Conservation (phyloP, 2,888 invertebrate species). For the Macrosoma leucophasiata region DNA sequence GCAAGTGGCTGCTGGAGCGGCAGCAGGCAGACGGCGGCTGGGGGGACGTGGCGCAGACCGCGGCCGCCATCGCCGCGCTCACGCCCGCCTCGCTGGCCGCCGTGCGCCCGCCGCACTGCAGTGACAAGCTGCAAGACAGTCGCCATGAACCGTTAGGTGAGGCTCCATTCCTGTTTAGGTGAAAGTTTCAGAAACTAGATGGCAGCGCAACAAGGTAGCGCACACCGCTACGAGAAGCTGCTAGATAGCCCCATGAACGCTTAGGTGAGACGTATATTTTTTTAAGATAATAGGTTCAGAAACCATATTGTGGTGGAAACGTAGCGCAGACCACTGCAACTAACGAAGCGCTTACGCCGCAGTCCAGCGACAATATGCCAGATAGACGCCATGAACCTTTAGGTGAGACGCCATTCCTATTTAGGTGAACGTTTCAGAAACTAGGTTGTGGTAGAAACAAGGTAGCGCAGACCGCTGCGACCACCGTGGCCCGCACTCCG, state of each 20-base stretch:
- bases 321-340: conserved; percentile 86
- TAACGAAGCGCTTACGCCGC: conserved; percentile 83
- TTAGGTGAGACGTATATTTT: too few relatives aligned
- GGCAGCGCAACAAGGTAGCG: too few relatives aligned
- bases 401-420: conserved; percentile 55
- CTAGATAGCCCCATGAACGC: too few relatives aligned
- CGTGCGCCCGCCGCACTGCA: conserved; percentile 76
- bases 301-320: conserved; percentile 83
- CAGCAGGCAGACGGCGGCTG: conserved; percentile 88
- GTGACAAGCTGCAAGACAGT: conserved; percentile 69
- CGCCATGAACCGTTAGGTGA: conserved; percentile 71
- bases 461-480: conserved; percentile 84
- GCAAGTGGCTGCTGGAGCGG: conserved; percentile 82
- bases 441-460: conserved; percentile 87
- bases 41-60: conserved; percentile 82
- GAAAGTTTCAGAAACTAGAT: too few relatives aligned
- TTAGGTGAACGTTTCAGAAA: too few relatives aligned
- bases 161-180: neutral
- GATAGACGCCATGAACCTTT: conserved; percentile 68
- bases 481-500: too few relatives aligned
- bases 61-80: conserved; percentile 86
- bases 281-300: too few relatives aligned
- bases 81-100: conserved; percentile 83
- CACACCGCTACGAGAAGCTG: too few relatives aligned
- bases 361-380: conserved; percentile 71